phyloP scores from a whole-genome alignment of 2,113 vertebrate genomes.

The Paralichthys olivaceus region DNA sequence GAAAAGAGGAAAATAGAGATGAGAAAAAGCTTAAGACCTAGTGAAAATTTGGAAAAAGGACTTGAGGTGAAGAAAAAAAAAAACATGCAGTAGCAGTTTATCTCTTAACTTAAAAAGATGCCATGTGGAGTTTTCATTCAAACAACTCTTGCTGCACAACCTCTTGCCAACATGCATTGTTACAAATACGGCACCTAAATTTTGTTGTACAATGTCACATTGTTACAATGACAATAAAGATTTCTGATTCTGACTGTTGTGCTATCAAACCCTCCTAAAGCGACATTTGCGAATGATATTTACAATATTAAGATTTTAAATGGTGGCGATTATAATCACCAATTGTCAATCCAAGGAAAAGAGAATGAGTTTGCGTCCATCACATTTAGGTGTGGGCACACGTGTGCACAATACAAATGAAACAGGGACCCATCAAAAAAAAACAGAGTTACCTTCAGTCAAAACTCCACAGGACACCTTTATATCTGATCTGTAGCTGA shows the following conservation, averaged over 20 bases:
- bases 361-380: too few species aligned
- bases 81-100: conserved; percentile 83
- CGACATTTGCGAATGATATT: background rate
- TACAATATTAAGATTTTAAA: background rate
- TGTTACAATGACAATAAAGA: too few species aligned
- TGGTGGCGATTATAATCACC: background rate
- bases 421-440: background rate
- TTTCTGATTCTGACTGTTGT: too few species aligned
- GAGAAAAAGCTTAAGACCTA: conserved; percentile 23
- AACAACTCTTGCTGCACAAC: background rate
- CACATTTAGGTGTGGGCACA: background rate
- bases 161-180: background rate
- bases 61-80: conserved; percentile 52
- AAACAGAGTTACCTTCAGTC: background rate
- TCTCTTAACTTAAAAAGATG: conserved; percentile 1
- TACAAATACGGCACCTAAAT: too few species aligned
- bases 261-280: background rate
- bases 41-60: conserved; percentile 37
- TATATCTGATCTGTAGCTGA: conserved; percentile 19
- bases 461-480: conserved; percentile 37
- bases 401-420: background rate
- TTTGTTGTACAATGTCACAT: too few species aligned
- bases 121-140: conserved; percentile 25
- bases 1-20: conserved; percentile 49
- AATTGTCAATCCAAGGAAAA: background rate